Conservation (phyloP, 2,113 vertebrate species). For the Arvicanthis niloticus region DNA sequence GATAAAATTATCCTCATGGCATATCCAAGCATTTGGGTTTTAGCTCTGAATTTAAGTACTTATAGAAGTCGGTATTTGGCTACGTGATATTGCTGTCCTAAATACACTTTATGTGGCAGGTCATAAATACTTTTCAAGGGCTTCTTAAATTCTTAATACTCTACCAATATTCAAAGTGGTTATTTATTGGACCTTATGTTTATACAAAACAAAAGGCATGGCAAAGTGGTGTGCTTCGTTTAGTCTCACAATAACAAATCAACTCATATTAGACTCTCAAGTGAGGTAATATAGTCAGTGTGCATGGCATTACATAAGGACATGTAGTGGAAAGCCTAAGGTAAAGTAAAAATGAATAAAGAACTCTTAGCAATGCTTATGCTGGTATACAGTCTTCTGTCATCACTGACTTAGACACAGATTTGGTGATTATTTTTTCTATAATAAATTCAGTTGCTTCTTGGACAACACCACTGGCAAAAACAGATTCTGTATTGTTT, state of each 20-base stretch:
- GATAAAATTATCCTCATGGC: not conserved
- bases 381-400: not conserved
- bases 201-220: not conserved
- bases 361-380: not conserved
- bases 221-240: slow-evolving; percentile 1
- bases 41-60: not conserved
- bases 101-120: not conserved
- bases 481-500: slow-evolving; percentile 63
- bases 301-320: not conserved
- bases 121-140: not conserved
- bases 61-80: not conserved
- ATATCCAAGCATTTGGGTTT: not conserved
- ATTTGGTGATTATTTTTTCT: not conserved
- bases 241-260: slow-evolving; percentile 9
- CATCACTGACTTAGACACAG: not conserved
- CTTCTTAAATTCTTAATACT: slow-evolving; percentile 16
- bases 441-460: slow-evolving; percentile 35
- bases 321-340: not conserved
- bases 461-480: slow-evolving; percentile 20
- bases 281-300: not conserved
- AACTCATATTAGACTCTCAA: not conserved
- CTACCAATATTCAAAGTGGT: slow-evolving; percentile 4
- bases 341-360: not conserved
- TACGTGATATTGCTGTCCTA: not conserved
- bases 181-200: not conserved